Percentiles rank a stretch among this genome's conserved stretches.
These are phyloP conservation scores for Ochropacha duplaris DNA, from an alignment of 2,888 invertebrate genomes.

Conservation along the genomic window DNA sequence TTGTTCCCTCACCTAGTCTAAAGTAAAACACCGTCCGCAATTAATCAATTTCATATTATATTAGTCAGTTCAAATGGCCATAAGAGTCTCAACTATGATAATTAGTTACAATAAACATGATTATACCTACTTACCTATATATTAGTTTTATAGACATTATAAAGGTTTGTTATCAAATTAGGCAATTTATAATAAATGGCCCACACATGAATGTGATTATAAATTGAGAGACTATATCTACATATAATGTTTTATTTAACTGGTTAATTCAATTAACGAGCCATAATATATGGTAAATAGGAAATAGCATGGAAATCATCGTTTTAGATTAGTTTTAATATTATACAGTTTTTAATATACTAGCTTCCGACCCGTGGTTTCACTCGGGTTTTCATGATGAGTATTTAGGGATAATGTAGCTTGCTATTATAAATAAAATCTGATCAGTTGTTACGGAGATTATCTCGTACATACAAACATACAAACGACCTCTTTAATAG, in stretches of 20 bases:
- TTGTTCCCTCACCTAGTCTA: no score
- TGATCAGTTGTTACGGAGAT: no score
- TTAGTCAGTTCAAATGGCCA: background rate
- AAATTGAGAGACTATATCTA: slow-evolving; percentile 1
- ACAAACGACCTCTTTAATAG: no score
- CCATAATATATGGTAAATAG: background rate
- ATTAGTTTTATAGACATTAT: background rate
- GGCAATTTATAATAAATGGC: slow-evolving; percentile 4
- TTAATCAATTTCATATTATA: background rate
- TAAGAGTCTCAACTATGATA: background rate
- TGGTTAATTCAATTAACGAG: slow-evolving; percentile 5
- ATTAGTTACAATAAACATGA: background rate
- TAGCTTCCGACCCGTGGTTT: no score
- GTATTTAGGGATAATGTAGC: no score
- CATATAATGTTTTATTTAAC: slow-evolving; percentile 1
- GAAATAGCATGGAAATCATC: background rate
- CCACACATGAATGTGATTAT: slow-evolving; percentile 1
- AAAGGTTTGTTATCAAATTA: background rate
- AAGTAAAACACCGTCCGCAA: no score
- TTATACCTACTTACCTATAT: background rate
- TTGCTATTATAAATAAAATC: no score
- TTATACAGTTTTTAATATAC: no score
- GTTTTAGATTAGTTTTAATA: background rate
- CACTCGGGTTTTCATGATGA: no score
- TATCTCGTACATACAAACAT: no score